phyloP scores from a whole-genome alignment of 2,113 vertebrate genomes.

The Semnopithecus entellus region DNA sequence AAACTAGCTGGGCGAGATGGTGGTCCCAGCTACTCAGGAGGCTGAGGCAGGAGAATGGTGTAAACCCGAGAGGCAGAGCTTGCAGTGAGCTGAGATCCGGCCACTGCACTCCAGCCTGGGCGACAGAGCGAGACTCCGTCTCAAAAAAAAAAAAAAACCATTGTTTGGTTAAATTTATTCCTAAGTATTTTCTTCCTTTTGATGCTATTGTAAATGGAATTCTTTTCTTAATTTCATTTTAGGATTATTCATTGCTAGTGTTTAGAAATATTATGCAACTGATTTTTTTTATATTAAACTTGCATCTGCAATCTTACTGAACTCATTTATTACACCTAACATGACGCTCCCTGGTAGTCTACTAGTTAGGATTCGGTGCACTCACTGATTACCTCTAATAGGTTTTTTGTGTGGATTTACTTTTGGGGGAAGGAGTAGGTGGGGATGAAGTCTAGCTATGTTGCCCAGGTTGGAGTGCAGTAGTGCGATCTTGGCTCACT shows the following conservation, averaged over 20 bases:
- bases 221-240: background rate
- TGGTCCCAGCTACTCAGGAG: too few species aligned
- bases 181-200: background rate
- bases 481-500: too few species aligned
- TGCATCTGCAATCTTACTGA: background rate
- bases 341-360: background rate
- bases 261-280: background rate
- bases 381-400: background rate
- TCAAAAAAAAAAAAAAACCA: background rate
- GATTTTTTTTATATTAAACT: slow-evolving; percentile 17
- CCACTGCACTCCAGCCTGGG: too few species aligned
- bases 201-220: background rate
- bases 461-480: too few species aligned
- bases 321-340: background rate
- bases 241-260: background rate
- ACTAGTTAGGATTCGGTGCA: background rate
- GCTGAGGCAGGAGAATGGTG: too few species aligned
- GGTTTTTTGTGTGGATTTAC: background rate
- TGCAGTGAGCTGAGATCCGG: too few species aligned
- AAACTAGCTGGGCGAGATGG: too few species aligned
- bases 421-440: too few species aligned
- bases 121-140: too few species aligned
- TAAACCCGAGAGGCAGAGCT: too few species aligned
- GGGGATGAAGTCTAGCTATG: too few species aligned
- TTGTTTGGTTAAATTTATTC: background rate